A percentile compares a stretch with the other conserved stretches of the same genome.
Conservation (phyloP, 2,113 vertebrate species). For the Cyanocitta stelleri region DNA sequence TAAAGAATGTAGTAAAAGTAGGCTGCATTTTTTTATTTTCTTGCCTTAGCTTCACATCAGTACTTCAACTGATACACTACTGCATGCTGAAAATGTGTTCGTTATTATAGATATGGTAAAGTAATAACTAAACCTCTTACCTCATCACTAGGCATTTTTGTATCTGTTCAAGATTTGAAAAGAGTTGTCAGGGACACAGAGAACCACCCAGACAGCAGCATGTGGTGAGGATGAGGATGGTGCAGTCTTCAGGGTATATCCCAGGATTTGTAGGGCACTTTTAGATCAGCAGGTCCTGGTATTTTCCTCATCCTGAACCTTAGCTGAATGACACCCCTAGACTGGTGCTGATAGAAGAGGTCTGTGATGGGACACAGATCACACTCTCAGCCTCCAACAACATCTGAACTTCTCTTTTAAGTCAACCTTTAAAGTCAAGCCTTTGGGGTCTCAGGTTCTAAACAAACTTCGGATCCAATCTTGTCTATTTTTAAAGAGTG, state of each 20-base stretch:
- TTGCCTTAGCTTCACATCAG: not conserved
- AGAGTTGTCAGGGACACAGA: not conserved
- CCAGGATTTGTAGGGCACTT: not conserved
- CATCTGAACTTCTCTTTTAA: not conserved
- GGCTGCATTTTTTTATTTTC: not conserved
- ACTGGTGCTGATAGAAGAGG: not conserved
- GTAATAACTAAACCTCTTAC: not conserved
- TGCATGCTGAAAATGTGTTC: not conserved
- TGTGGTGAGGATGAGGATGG: accelerated
- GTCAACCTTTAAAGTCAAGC: not conserved
- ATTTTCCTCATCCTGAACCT: not conserved
- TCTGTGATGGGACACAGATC: not conserved
- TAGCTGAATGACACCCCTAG: not conserved
- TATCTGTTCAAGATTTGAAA: not conserved
- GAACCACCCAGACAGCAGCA: not conserved
- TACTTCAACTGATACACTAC: not conserved
- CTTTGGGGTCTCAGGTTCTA: not conserved
- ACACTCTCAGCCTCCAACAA: not conserved
- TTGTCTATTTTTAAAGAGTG: not conserved
- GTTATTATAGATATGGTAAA: not conserved
- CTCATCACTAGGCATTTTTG: not conserved
- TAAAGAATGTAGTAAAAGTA: not conserved
- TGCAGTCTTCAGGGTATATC: not conserved
- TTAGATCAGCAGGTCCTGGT: not conserved
- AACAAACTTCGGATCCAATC: not conserved